Evolutionary conservation across 2,888 invertebrate species (phyloP), one percentile per base, ranked within the genome.

Genomic region (Cotesia congregata): DNA sequence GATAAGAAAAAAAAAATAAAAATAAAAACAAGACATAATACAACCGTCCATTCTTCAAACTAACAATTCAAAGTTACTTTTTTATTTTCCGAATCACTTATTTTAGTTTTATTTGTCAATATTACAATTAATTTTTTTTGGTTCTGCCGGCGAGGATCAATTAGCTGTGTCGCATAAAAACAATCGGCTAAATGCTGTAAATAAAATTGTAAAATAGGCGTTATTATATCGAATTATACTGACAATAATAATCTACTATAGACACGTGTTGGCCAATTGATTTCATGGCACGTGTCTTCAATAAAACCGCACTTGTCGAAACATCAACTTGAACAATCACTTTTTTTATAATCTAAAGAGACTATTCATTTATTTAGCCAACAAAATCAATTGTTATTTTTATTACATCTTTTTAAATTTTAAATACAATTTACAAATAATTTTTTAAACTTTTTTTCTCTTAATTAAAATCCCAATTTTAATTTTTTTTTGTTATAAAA

Each of bases 291-390:
- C 88, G 88, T 87, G 88, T 80, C 86, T 79, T 80, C 84, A 83
- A 86, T 87, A 84, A 87, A 87, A 87, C 87, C 87, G 85, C 87
- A 73, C 73, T 80, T 79, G 86, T 86, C 86, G 84, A 85, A 86
- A 87, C 86, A 87, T 77, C 75, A 50, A 73, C 50, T 41, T 17
- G 39, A 65, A 67, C 50, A 30, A 30, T 59, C 41, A 39, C n/a
- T 65, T 64, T 39, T 62, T 62, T 64, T 64, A 41, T 64, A 30
- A 73, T 73, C 39, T 65, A 73, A 20, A 65, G 50, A 50, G 68
- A 12, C 59, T 30, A 68, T 50, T 50, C 12, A 41, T 30, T 60
- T 60, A 60, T 60, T 60, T 20, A 5, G 6, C n/a, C 12, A 38
- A 12, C 12, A 60, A 12, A 9, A 71, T n/a, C 12, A 7, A 15